These are phyloP conservation scores for Saguinus midas DNA, from an alignment of 2,113 vertebrate genomes.

Conservation along the genomic window DNA sequence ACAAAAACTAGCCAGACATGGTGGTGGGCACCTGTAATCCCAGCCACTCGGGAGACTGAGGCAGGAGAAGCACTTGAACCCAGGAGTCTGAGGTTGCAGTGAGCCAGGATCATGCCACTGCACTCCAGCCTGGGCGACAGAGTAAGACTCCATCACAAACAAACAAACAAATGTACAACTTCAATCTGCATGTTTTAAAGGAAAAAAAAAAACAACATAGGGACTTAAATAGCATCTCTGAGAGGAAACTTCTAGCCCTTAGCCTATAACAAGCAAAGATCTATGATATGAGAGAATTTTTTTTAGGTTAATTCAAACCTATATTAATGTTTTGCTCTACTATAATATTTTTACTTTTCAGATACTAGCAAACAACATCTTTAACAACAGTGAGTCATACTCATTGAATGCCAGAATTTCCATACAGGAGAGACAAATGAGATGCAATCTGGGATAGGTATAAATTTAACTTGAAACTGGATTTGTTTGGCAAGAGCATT, in stretches of 20 bases:
- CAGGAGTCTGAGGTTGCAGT: too few relatives aligned
- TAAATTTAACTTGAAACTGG: background rate
- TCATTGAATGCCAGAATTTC: background rate
- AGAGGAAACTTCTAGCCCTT: background rate
- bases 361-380: background rate
- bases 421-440: background rate
- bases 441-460: background rate
- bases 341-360: conserved; percentile 21
- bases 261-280: background rate
- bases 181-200: background rate
- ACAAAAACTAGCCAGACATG: too few relatives aligned
- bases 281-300: background rate
- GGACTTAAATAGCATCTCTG: background rate
- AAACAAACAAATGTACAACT: background rate
- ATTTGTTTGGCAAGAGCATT: background rate
- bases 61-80: too few relatives aligned
- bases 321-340: background rate
- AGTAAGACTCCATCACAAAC: too few relatives aligned
- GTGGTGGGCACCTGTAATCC: too few relatives aligned
- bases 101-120: too few relatives aligned
- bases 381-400: background rate
- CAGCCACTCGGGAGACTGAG: too few relatives aligned
- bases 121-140: too few relatives aligned
- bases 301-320: conserved; percentile 3
- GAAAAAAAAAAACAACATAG: conserved; percentile 6